These are phyloP conservation scores for Platycnemis pennipes DNA, from an alignment of 2,888 invertebrate species.

Conservation along the genomic window DNA sequence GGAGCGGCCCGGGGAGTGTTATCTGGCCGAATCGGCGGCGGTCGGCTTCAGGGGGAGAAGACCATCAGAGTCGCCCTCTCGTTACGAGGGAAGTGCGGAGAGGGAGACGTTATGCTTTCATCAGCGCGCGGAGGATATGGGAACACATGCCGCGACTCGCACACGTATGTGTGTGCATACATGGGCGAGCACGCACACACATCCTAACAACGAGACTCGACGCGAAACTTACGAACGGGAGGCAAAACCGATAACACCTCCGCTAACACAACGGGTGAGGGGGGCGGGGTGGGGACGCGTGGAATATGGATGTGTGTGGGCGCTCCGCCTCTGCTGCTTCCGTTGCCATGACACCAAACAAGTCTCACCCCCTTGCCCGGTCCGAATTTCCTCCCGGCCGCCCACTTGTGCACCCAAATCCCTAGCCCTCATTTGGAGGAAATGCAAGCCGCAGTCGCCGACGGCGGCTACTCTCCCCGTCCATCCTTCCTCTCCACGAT, in stretches of 20 bases:
- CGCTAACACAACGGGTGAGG: slow-evolving; percentile 55
- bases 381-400: slow-evolving; percentile 2
- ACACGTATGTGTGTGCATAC: slow-evolving; percentile 70
- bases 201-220: slow-evolving; percentile 67
- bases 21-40: neutral
- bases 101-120: slow-evolving; percentile 1
- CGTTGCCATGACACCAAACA: slow-evolving; percentile 64
- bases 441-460: slow-evolving; percentile 39
- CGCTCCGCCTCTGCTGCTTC: slow-evolving; percentile 9
- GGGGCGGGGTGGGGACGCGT: neutral
- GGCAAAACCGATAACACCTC: slow-evolving; percentile 63
- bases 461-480: slow-evolving; percentile 40
- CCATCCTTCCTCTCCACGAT: slow-evolving; percentile 5
- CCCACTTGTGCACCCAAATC: slow-evolving; percentile 52
- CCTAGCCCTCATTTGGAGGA: slow-evolving; percentile 52
- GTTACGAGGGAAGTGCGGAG: slow-evolving; percentile 2
- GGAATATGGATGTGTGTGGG: slow-evolving; percentile 40
- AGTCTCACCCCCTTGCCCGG: slow-evolving; percentile 41
- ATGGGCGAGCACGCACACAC: slow-evolving; percentile 68
- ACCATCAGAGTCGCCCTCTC: neutral
- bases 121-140: slow-evolving; percentile 44
- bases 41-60: slow-evolving; percentile 17
- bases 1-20: neutral
- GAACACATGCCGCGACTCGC: neutral
- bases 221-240: slow-evolving; percentile 67